Evolutionary conservation across 2,888 invertebrate species (phyloP).

Genomic region (Latrodectus elegans): DNA sequence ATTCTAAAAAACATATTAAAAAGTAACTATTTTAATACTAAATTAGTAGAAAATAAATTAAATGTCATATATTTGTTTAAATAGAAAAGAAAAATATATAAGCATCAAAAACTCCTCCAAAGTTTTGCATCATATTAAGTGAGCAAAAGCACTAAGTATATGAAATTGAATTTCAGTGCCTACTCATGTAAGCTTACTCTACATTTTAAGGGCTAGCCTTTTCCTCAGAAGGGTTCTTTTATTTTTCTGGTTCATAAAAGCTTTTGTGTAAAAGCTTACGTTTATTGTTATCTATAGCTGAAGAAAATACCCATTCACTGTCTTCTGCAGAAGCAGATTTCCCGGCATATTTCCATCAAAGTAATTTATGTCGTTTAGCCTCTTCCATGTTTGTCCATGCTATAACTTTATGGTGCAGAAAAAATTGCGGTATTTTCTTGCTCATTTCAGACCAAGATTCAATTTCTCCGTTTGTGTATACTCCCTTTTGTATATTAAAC

Average conservation of each 20-base stretch:
- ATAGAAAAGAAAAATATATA: no score
- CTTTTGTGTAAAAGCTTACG: slow-evolving; percentile 6
- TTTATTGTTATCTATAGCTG: slow-evolving; percentile 33
- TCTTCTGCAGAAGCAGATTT: slow-evolving; percentile 26
- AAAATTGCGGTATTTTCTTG: slow-evolving; percentile 20
- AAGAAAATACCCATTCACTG: slow-evolving; percentile 25
- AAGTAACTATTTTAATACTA: no score
- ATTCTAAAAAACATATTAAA: no score
- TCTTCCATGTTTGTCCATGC: slow-evolving; percentile 15
- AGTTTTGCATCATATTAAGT: no score
- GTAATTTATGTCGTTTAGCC: slow-evolving; percentile 20
- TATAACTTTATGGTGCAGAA: slow-evolving; percentile 45
- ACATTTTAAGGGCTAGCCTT: no score
- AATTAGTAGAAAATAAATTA: no score
- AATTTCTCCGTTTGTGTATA: slow-evolving; percentile 17
- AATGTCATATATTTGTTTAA: no score
- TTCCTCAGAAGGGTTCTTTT: not conserved
- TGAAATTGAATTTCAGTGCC: no score
- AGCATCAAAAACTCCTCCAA: no score
- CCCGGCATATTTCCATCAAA: not conserved
- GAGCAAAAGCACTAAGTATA: no score
- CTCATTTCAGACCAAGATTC: slow-evolving; percentile 37
- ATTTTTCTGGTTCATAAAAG: not conserved
- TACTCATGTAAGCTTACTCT: no score
- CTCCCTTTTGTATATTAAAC: no score